phyloP scores from a whole-genome alignment of 2,113 vertebrate species.

The Mesitornis unicolor region DNA sequence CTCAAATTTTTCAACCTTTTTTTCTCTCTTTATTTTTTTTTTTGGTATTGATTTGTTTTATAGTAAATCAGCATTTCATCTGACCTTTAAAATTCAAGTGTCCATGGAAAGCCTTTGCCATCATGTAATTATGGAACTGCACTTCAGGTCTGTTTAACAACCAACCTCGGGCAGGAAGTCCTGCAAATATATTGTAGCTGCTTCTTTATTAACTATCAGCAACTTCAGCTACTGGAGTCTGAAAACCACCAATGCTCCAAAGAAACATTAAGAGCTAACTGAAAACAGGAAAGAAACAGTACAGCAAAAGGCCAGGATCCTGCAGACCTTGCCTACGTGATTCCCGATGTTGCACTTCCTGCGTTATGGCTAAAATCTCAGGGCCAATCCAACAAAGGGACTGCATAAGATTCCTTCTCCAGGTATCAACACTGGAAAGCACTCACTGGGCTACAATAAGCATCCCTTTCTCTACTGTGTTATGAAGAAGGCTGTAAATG shows the following conservation, averaged over 20 bases:
- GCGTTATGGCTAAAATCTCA: not conserved
- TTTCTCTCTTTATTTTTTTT: not conserved
- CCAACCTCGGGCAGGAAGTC: not conserved
- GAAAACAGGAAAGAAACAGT: not conserved
- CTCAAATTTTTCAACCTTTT: not conserved
- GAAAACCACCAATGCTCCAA: not conserved
- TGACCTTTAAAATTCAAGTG: constrained; percentile 65
- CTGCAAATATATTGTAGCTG: constrained; percentile 19
- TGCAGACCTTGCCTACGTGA: not conserved
- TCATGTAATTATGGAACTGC: constrained; percentile 27
- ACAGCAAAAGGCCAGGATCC: not conserved
- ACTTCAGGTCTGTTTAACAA: constrained; percentile 23
- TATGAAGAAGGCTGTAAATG: not conserved
- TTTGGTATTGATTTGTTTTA: constrained; percentile 59
- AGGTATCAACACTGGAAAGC: not conserved
- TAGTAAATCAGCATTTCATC: constrained; percentile 60
- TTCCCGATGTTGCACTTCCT: not conserved
- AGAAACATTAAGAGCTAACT: not conserved
- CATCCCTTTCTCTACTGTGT: not conserved
- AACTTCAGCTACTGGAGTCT: not conserved
- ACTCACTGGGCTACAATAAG: not conserved
- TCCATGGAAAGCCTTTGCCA: constrained; percentile 55
- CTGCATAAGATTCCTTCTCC: not conserved
- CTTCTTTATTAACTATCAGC: constrained; percentile 40
- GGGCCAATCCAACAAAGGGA: not conserved